Evolutionary conservation across 2,797 vertebrate genomes (phyloP).

Genomic region (Limnodromus scolopaceus): DNA sequence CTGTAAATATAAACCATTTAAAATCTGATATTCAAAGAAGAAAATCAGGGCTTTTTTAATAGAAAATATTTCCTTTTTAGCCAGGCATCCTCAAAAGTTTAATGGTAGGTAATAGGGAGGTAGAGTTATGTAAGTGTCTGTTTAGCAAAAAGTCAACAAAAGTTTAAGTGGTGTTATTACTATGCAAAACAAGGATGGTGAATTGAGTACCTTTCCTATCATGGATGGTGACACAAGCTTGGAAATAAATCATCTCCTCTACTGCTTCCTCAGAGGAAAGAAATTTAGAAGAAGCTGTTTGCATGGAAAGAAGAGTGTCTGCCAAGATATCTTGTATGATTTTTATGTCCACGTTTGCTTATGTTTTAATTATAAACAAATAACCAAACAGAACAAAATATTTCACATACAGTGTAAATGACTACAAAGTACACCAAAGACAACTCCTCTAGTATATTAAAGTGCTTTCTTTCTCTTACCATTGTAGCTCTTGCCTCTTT

Average conservation of each 20-base stretch:
- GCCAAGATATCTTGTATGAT: not conserved
- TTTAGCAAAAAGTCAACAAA: not conserved
- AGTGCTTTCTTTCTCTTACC: not conserved
- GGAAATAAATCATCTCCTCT: not conserved
- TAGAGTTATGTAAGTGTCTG: not conserved
- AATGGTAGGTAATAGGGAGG: not conserved
- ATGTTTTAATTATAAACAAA: not conserved
- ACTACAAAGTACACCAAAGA: not conserved
- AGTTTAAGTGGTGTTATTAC: not conserved
- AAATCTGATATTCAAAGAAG: not conserved
- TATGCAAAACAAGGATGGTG: not conserved
- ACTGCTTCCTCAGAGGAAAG: not conserved
- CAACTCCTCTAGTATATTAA: fast-evolving
- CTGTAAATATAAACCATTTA: not conserved
- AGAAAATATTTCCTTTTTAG: not conserved
- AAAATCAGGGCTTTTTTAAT: not conserved
- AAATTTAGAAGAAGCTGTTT: not conserved
- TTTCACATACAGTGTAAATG: not conserved
- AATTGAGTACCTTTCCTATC: not conserved
- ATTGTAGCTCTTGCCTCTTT: not conserved
- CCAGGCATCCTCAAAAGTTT: not conserved
- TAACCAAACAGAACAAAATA: not conserved
- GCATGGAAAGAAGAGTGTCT: not conserved
- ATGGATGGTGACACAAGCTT: not conserved
- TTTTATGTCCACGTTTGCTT: not conserved